Conservation (phyloP, 2,797 vertebrate genomes). For the Megalops cyprinoides region DNA sequence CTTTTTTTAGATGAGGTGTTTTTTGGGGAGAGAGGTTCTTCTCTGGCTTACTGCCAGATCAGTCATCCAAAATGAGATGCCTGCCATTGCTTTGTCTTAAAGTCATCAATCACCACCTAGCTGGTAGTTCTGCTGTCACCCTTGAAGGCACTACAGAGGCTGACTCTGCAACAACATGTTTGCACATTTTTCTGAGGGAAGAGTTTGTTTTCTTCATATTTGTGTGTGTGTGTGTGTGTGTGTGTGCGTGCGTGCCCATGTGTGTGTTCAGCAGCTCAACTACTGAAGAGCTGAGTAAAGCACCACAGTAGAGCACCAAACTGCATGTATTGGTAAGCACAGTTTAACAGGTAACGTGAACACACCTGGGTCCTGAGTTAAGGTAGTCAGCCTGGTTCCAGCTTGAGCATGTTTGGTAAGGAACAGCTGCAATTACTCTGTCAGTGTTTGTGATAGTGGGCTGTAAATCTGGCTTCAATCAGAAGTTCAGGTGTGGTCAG, state of each 20-base stretch:
- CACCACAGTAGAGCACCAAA: too few relatives aligned
- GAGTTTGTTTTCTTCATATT: neutral
- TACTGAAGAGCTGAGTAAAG: too few relatives aligned
- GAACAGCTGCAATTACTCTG: too few relatives aligned
- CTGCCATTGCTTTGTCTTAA: neutral
- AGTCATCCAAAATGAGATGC: neutral
- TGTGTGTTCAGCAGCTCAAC: too few relatives aligned
- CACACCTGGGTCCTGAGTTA: too few relatives aligned
- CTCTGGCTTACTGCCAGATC: neutral
- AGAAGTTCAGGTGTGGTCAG: neutral
- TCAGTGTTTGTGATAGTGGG: neutral
- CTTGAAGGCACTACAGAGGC: neutral
- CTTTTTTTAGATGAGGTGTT: neutral
- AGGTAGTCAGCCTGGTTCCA: too few relatives aligned
- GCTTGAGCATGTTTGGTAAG: too few relatives aligned
- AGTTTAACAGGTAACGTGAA: too few relatives aligned
- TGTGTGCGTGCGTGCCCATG: neutral
- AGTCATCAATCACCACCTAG: slow-evolving; percentile 7
- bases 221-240: neutral
- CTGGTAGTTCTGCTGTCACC: neutral
- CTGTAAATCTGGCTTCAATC: neutral
- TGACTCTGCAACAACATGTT: neutral
- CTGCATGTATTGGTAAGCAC: too few relatives aligned
- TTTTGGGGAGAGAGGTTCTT: neutral
- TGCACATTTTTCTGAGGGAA: neutral